Evolutionary conservation across 2,797 vertebrate species (phyloP).

Genomic region (Parauchenoglanis punctatus): DNA sequence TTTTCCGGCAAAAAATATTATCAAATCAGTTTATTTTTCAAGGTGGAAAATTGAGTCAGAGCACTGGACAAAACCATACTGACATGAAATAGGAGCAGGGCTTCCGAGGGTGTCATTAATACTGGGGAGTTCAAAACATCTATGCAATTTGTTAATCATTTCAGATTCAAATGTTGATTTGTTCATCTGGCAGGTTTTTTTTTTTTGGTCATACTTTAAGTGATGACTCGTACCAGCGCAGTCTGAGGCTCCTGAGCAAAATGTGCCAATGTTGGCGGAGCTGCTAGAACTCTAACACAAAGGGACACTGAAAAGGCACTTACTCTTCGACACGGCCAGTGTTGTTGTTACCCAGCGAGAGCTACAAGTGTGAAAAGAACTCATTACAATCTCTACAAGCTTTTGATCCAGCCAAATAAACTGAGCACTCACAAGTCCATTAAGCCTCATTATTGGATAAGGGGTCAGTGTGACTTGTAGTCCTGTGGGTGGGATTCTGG

Average conservation of each 20-base stretch:
- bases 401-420: constrained; percentile 65
- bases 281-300: not conserved
- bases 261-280: not conserved
- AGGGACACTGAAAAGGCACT: not conserved
- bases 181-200: not conserved
- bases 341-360: not conserved
- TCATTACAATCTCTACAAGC: not conserved
- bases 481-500: constrained; percentile 79
- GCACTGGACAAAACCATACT: not conserved
- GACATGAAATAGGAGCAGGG: not conserved
- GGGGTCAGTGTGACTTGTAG: constrained; percentile 81
- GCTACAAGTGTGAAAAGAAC: not conserved
- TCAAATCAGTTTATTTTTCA: not conserved
- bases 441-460: constrained; percentile 71
- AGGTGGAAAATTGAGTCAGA: not conserved
- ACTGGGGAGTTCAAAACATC: not conserved
- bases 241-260: not conserved
- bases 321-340: not conserved
- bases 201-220: not conserved
- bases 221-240: not conserved
- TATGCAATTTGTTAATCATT: not conserved
- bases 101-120: not conserved
- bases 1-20: not conserved
- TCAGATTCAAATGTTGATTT: not conserved
- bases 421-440: constrained; percentile 61